These are phyloP conservation scores for Ceyx margarethae DNA, from an alignment of 2,113 vertebrate genomes.

Conservation along the genomic window DNA sequence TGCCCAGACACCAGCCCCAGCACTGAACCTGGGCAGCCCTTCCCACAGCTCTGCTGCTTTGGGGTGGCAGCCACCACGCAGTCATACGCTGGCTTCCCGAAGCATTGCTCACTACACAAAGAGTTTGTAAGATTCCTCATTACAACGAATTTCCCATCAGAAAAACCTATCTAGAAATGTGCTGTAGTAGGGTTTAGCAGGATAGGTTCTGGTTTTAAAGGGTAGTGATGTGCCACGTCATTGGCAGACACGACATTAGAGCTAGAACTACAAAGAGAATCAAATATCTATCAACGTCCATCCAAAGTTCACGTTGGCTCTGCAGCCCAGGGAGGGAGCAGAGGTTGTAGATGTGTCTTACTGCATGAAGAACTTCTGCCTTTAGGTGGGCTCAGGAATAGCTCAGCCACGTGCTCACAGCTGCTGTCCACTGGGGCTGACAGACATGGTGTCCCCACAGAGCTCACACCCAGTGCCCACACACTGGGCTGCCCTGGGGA, in stretches of 20 bases:
- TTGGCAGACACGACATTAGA: neutral
- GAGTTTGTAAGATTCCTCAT: neutral
- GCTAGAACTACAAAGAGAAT: neutral
- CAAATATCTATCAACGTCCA: neutral
- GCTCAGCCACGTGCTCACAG: rapidly evolving
- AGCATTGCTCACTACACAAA: neutral
- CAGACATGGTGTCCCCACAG: rapidly evolving
- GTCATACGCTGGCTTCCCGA: rapidly evolving
- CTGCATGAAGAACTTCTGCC: neutral
- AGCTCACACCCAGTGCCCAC: neutral
- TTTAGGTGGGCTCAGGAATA: neutral
- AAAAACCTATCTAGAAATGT: neutral
- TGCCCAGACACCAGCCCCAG: neutral
- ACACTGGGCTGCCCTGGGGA: rapidly evolving
- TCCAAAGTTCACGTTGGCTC: neutral
- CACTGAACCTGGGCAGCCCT: neutral
- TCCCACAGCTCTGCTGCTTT: neutral
- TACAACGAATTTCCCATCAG: neutral
- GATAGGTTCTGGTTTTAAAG: neutral
- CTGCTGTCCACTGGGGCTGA: neutral
- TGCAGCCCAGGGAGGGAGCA: rapidly evolving
- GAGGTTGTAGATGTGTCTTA: rapidly evolving
- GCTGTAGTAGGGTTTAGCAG: neutral
- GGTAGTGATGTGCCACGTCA: neutral
- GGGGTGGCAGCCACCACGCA: rapidly evolving